phyloP scores from a whole-genome alignment of 2,113 vertebrate species.

The Rhineura floridana region DNA sequence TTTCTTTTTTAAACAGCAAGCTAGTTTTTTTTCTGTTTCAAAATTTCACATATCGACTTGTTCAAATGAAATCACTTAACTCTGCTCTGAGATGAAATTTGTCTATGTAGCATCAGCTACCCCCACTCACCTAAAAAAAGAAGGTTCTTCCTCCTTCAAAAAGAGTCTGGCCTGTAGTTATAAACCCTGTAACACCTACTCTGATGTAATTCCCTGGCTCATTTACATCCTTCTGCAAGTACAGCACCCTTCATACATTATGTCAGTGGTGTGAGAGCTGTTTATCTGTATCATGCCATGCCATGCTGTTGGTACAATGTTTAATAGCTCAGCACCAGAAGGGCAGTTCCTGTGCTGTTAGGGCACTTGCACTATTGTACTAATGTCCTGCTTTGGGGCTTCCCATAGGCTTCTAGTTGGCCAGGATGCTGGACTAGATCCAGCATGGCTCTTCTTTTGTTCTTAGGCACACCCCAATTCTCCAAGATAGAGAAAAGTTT shows the following conservation, averaged over 20 bases:
- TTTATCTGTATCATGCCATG: background rate
- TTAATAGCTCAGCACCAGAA: background rate
- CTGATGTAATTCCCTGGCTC: background rate
- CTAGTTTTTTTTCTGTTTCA: background rate
- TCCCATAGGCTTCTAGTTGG: background rate
- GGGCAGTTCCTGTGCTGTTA: background rate
- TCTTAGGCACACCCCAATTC: too few relatives aligned
- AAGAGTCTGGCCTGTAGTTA: too few relatives aligned
- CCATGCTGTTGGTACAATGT: background rate
- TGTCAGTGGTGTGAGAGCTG: background rate
- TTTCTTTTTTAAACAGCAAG: background rate
- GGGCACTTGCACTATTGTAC: too few relatives aligned
- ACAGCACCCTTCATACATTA: background rate
- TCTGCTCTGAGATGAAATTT: background rate
- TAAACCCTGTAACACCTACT: background rate
- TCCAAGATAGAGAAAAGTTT: too few relatives aligned
- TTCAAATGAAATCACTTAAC: background rate
- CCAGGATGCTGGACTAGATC: too few relatives aligned
- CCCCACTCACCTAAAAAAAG: background rate
- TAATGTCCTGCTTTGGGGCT: background rate
- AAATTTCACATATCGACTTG: background rate
- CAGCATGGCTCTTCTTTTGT: too few relatives aligned
- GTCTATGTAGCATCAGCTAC: background rate
- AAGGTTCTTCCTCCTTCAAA: background rate
- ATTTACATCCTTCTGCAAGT: background rate